Percentiles rank a stretch among this genome's conserved stretches.
Evolutionary conservation across 2,113 vertebrate species (phyloP).

Genomic region (Turnix velox): DNA sequence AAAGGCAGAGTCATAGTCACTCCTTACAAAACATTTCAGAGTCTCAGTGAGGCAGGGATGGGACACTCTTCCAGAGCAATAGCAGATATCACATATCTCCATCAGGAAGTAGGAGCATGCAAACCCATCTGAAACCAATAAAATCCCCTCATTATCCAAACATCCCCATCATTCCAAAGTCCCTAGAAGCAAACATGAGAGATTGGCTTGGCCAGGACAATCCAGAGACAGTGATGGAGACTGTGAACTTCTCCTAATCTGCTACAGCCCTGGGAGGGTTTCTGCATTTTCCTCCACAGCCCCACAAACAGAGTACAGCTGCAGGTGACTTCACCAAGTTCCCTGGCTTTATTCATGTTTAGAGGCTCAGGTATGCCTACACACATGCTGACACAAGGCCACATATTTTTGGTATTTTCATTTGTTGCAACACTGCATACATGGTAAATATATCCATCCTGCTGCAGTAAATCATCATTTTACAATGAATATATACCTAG

Average conservation of each 20-base stretch:
- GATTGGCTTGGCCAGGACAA: not conserved
- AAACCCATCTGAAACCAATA: not conserved
- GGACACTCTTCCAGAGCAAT: too few relatives aligned
- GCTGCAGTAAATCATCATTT: constrained; percentile 52
- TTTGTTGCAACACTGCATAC: constrained; percentile 18
- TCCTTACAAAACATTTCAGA: not conserved
- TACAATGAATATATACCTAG: constrained; percentile 56
- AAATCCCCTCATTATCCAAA: not conserved
- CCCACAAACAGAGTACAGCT: fast-evolving
- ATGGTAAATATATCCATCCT: constrained; percentile 27
- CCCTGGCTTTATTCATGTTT: not conserved
- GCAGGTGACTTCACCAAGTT: not conserved
- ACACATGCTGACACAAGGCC: not conserved
- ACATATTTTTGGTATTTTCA: not conserved
- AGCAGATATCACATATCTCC: not conserved
- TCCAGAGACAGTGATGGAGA: fast-evolving
- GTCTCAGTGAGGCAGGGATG: not conserved
- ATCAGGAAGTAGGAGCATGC: not conserved
- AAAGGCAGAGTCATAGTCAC: not conserved
- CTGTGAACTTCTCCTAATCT: not conserved
- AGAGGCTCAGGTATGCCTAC: not conserved
- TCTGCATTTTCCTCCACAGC: not conserved
- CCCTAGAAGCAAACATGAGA: not conserved
- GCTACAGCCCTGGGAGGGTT: fast-evolving
- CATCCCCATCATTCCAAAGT: not conserved